Base-by-base conservation (phyloP, 2,888 invertebrate genomes). In the Matsumyia berberina region DNA sequence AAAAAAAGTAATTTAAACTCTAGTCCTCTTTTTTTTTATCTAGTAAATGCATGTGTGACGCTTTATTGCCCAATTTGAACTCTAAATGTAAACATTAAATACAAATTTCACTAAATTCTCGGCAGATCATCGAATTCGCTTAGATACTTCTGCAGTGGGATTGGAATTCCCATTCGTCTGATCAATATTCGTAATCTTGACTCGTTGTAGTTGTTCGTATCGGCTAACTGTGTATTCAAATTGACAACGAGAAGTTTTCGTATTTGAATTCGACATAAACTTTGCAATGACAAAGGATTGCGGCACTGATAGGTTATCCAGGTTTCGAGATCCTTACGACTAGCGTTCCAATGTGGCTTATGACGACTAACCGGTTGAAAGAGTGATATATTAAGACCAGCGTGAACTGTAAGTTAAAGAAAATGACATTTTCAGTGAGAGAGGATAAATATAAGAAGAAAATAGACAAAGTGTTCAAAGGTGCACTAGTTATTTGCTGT, bases 111-210 rank as follows among this genome's bases (percentile, higher is more conserved):
- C 58, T 77, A 72, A 57, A 82, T 64, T 64, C 77, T 58, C 12
- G 90, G 89, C 78, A 91, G 86, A 86, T 91, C 92, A 57, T 89
- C 87, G 76, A 90, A 91, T 11, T 91, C 89, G 85, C 87, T 87
- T 9, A 92, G 86, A 86, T 89, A 92, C 73, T 85, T 87, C 73
- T 91, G 89, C 31, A 91, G 72, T 1, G 87, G 87, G 37, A 77
- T 86, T 9, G 91, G 92, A 67, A 91, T 88, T 62, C 87, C 89
- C 31, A 90, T 88, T 76, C 89, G 87, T 51, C 88, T 88, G 7
- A 91, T 89, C 24, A 91, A 88, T 62, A 86, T 86, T n/a, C 87
- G 86, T 57, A 91, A 64, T 24, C 89, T 89, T 3, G 91, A 91
- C 51, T 89, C 88, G 70, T 70, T 86, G 53, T 74, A 76, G 29